These are phyloP conservation scores for Scleropages formosus DNA, from an alignment of 2,797 vertebrate genomes.

Conservation along the genomic window DNA sequence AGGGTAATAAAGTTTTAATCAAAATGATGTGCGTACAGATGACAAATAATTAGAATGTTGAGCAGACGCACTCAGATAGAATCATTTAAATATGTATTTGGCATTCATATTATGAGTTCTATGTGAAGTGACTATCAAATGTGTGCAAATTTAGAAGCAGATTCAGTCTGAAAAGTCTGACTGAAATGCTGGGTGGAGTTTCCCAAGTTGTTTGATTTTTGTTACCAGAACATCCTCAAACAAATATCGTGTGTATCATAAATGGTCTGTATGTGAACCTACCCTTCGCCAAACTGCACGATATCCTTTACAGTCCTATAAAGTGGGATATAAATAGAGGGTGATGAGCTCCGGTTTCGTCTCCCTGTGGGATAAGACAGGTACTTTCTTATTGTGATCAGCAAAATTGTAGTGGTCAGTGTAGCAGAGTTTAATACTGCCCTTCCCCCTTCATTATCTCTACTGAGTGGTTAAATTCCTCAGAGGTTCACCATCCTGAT, in stretches of 20 bases:
- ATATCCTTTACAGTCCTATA: background rate
- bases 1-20: constrained; percentile 25
- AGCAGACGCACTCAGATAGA: background rate
- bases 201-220: no score
- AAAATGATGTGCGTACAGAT: constrained; percentile 16
- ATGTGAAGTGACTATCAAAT: background rate
- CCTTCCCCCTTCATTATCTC: constrained; percentile 18
- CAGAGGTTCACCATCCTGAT: constrained; percentile 46
- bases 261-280: background rate
- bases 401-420: background rate
- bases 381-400: background rate
- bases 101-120: constrained; percentile 11
- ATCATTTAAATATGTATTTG: constrained; percentile 12
- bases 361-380: background rate
- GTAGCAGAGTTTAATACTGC: background rate
- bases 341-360: background rate
- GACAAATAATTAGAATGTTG: constrained; percentile 15
- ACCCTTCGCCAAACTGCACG: background rate
- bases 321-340: background rate
- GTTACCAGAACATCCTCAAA: no score
- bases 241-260: background rate
- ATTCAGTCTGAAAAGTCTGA: background rate
- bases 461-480: constrained; percentile 22
- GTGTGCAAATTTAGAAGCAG: background rate
- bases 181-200: background rate